Conservation (phyloP, 23 tunicate species). For the Styela clava region DNA sequence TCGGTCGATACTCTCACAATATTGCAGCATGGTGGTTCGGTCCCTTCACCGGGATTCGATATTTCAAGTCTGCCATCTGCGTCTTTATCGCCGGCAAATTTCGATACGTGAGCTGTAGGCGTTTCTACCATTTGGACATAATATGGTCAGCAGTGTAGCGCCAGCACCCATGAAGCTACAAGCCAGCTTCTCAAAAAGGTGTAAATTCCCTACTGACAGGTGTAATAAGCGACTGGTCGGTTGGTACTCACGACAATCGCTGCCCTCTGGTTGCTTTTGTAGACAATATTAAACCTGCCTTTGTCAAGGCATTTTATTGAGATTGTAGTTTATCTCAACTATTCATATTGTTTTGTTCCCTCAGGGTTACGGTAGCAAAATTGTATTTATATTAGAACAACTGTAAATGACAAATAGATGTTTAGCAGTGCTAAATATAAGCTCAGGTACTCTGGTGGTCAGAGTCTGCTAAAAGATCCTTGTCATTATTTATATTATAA, state of each 20-base stretch:
- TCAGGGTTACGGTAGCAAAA: background rate
- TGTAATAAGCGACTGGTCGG: background rate
- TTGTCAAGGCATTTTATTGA: background rate
- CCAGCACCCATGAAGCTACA: background rate
- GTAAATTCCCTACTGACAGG: background rate
- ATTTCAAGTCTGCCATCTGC: background rate
- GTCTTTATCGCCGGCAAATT: background rate
- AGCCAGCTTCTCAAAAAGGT: background rate
- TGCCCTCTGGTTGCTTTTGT: too few relatives aligned
- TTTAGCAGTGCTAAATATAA: too few relatives aligned
- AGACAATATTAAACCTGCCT: too few relatives aligned
- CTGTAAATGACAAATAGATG: too few relatives aligned
- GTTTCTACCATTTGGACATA: background rate
- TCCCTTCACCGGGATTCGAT: background rate
- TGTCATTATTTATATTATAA: too few relatives aligned
- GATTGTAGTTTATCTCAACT: background rate
- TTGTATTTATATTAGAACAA: background rate
- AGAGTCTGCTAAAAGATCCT: too few relatives aligned
- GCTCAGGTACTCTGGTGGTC: too few relatives aligned
- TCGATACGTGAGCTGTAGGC: background rate
- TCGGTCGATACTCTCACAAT: slow-evolving; percentile 4
- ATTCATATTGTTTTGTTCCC: background rate
- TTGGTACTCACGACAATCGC: too few relatives aligned
- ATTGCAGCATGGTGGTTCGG: background rate
- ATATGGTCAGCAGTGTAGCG: background rate